These are phyloP conservation scores for Physocephala rufipes DNA, from an alignment of 2,888 invertebrate species.

Conservation along the genomic window DNA sequence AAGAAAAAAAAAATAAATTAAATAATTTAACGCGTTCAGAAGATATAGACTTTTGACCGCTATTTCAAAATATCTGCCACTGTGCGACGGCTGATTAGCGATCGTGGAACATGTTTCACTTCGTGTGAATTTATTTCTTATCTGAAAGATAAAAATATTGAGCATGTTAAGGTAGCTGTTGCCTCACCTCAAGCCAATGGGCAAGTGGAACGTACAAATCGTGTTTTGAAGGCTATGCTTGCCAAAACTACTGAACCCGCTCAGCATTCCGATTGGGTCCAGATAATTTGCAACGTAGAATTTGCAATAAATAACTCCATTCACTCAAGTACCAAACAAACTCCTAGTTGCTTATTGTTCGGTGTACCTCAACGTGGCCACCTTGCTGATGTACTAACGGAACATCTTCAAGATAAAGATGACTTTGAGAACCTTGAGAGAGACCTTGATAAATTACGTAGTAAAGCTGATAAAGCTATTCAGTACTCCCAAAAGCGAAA, in stretches of 20 bases:
- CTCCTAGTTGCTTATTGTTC: not conserved
- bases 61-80: too few species aligned
- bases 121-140: not conserved
- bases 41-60: too few species aligned
- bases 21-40: too few species aligned
- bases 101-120: not conserved
- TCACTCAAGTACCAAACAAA: not conserved
- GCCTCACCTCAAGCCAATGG: not conserved
- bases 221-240: not conserved
- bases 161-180: not conserved
- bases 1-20: too few species aligned
- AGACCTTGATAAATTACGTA: too few species aligned
- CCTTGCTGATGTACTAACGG: not conserved
- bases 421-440: too few species aligned
- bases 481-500: too few species aligned
- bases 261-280: too few species aligned
- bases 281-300: not conserved
- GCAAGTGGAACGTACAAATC: not conserved
- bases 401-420: conserved; percentile 2
- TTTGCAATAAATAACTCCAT: not conserved
- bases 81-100: not conserved
- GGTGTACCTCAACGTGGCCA: not conserved
- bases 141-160: not conserved
- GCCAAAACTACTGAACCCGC: too few species aligned
- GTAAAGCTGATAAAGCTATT: too few species aligned